Conservation (phyloP, 2,797 vertebrate species). For the Sebastes dallii region DNA sequence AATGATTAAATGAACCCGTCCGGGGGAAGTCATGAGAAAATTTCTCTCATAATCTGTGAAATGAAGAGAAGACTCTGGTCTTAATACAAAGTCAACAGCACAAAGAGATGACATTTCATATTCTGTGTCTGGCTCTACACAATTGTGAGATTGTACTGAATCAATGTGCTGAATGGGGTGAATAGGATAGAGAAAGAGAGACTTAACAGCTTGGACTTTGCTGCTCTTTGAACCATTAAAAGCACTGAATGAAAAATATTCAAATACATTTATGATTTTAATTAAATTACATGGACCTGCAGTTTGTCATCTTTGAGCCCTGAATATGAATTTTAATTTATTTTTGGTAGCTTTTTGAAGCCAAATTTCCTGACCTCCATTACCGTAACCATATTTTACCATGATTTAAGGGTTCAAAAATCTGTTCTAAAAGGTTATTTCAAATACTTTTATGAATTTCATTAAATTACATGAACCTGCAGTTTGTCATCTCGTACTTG, state of each 20-base stretch:
- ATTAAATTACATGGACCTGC: background rate
- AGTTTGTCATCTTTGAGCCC: background rate
- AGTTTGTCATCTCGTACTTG: too few species aligned
- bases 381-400: background rate
- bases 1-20: constrained; percentile 37
- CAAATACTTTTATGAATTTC: too few species aligned
- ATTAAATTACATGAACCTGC: too few species aligned
- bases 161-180: background rate
- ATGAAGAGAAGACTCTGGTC: constrained; percentile 7
- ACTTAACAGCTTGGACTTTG: background rate
- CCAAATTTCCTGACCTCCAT: background rate
- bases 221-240: background rate
- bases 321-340: background rate
- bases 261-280: background rate
- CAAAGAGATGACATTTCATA: background rate
- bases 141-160: background rate
- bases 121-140: background rate
- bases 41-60: constrained; percentile 7
- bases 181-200: background rate
- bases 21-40: constrained; percentile 7
- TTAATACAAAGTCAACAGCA: constrained; percentile 1
- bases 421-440: background rate
- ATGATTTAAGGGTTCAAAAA: background rate
- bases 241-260: background rate
- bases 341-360: background rate